Evolutionary conservation across 2,888 invertebrate species (phyloP).

Genomic region (Philaethria dido): DNA sequence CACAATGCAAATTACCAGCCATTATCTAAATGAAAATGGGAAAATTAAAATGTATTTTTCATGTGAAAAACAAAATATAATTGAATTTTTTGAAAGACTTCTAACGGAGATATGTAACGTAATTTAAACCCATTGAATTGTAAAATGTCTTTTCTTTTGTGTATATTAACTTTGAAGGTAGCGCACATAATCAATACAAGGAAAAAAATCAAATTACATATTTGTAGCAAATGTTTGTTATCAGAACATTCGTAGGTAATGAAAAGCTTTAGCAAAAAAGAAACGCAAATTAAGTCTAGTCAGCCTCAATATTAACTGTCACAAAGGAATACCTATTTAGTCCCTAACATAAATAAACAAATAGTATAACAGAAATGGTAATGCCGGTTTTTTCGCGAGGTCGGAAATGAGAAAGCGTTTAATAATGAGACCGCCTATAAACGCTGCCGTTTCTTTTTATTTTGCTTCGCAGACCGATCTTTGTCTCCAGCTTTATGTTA

Average conservation of each 20-base stretch:
- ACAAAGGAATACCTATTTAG: conserved; percentile 47
- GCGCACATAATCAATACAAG: background rate
- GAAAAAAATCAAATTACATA: background rate
- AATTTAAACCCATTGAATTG: background rate
- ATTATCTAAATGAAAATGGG: conserved; percentile 21
- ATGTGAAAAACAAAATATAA: background rate
- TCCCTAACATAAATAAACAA: conserved; percentile 48
- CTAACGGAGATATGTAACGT: background rate
- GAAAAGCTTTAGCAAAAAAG: conserved; percentile 5
- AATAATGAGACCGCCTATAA: conserved; percentile 69
- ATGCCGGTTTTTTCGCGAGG: conserved; percentile 54
- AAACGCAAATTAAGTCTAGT: conserved; percentile 23
- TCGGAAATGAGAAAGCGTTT: conserved; percentile 62
- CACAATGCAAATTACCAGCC: conserved; percentile 2
- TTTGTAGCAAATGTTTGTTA: conserved; percentile 1
- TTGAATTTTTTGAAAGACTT: background rate
- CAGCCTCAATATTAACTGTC: conserved; percentile 21
- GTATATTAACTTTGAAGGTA: background rate
- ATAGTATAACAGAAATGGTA: conserved; percentile 43
- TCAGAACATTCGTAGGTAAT: background rate
- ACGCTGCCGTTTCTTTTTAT: conserved; percentile 66
- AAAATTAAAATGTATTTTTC: conserved; percentile 5
- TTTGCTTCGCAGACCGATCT: conserved; percentile 56
- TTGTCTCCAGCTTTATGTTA: conserved; percentile 58
- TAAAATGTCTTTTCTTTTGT: background rate